Evolutionary conservation across 2,888 invertebrate species (phyloP), one percentile per base, ranked within the genome.

Genomic region (Drepanosiphum platanoidis): DNA sequence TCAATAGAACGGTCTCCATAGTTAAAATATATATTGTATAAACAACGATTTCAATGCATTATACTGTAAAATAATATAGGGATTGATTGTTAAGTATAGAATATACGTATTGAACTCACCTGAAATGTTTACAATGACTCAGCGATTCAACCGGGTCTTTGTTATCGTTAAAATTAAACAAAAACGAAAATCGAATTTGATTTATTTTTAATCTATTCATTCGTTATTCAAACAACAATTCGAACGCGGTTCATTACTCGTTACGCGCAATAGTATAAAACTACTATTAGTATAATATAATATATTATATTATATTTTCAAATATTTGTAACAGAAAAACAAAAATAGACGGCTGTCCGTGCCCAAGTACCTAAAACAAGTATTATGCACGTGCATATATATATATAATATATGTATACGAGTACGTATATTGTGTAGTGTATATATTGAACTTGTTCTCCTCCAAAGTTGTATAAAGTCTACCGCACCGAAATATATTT

Each of bases 311-410:
- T 64, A 11, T n/a, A 61, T 27, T 61, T 9, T 22, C 30, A 27
- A 22, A 64, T 61, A 61, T 27, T 1, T 61, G 27, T 27, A 61
- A n/a, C 27, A 11, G n/a, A 30, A 64, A 64, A 64, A 64, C 30
- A 27, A 11, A n/a, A 61, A 22, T 27, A 5, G 0, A 27, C 30
- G 22, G 61, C n/a, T 1, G 61, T 27, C 64, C 27, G 64, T 68
- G 18, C 22, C 18, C 42, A 30, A n/a, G 11, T 27, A 2, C 1
- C 27, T n/a, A 36, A 80, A 34, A 68, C 52, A 30, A 78, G 70
- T 52, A 80, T 80, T 36, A n/a, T 66, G 32, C 66, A n/a, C 42
- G 66, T 68, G 34, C n/a, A n/a, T n/a, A n/a, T n/a, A n/a, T n/a
- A n/a, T n/a, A n/a, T n/a, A n/a, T n/a, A n/a, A n/a, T n/a, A n/a